Conservation (phyloP, 2,888 invertebrate genomes). For the Timema cristinae region DNA sequence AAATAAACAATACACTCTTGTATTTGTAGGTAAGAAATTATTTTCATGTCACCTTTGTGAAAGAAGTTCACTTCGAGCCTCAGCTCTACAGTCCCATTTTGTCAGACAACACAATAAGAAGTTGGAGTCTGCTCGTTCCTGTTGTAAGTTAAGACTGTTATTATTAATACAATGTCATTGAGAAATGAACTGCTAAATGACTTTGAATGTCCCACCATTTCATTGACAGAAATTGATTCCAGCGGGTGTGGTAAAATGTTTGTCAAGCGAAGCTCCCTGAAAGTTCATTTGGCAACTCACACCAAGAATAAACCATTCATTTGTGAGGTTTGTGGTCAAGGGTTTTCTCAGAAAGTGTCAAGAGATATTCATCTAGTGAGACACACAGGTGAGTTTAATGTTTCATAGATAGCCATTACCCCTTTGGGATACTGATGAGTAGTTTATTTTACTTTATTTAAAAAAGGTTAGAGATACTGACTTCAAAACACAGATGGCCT, state of each 20-base stretch:
- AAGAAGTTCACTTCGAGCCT: slow-evolving; percentile 22
- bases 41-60: neutral
- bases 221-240: neutral
- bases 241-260: slow-evolving; percentile 25
- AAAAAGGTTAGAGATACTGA: too few species aligned
- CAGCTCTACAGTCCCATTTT: slow-evolving; percentile 21
- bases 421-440: too few species aligned
- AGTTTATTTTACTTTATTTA: too few species aligned
- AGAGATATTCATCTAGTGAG: slow-evolving; percentile 21
- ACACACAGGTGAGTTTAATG: slow-evolving; percentile 21
- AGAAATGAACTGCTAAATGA: too few species aligned
- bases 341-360: slow-evolving; percentile 24
- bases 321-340: slow-evolving; percentile 22
- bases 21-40: too few species aligned
- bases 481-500: too few species aligned
- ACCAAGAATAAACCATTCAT: slow-evolving; percentile 21
- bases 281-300: slow-evolving; percentile 23
- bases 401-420: too few species aligned
- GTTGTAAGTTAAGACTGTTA: slow-evolving; percentile 19
- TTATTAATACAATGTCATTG: too few species aligned
- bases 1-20: too few species aligned
- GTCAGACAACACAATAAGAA: slow-evolving; percentile 23
- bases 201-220: neutral
- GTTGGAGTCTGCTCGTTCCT: slow-evolving; percentile 22
- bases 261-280: slow-evolving; percentile 16